These are phyloP conservation scores for Acarapis woodi DNA, from an alignment of 1,140 invertebrate genomes.

Conservation along the genomic window DNA sequence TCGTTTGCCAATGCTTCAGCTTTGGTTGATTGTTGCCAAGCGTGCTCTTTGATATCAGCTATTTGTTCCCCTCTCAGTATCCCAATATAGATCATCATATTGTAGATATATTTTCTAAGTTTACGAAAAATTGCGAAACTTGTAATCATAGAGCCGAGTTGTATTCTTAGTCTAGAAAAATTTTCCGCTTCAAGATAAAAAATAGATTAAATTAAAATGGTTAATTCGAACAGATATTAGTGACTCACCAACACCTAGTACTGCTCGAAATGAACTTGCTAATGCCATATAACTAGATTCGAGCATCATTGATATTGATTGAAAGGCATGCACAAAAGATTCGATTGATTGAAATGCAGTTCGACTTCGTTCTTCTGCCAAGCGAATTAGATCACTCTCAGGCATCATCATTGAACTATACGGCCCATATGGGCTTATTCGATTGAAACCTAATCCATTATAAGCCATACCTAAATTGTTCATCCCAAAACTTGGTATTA, in stretches of 20 bases:
- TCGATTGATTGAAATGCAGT: conserved; percentile 80
- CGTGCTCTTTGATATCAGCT: conserved; percentile 12
- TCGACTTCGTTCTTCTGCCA: conserved; percentile 62
- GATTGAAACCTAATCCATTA: too few relatives aligned
- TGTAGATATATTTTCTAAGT: conserved; percentile 44
- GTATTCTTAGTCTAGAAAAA: conserved; percentile 43
- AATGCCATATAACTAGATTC: conserved; percentile 84
- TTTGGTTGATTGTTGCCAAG: not conserved
- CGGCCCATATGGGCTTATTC: too few relatives aligned
- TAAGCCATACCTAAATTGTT: too few relatives aligned
- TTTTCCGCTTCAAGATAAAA: too few relatives aligned
- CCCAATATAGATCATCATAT: conserved; percentile 37
- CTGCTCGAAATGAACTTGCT: conserved; percentile 73
- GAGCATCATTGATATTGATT: conserved; percentile 77
- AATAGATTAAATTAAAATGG: too few relatives aligned
- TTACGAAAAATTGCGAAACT: conserved; percentile 46
- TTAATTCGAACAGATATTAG: too few relatives aligned
- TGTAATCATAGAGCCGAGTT: conserved; percentile 54
- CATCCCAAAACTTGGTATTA: too few relatives aligned
- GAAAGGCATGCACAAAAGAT: conserved; percentile 60
- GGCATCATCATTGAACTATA: not conserved
- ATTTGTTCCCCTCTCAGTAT: conserved; percentile 18
- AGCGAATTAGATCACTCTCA: conserved; percentile 38
- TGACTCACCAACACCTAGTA: conserved; percentile 75
- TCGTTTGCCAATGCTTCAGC: conserved; percentile 3